Evolutionary conservation across 2,797 vertebrate genomes (phyloP).

Genomic region (Geotrypetes seraphini): DNA sequence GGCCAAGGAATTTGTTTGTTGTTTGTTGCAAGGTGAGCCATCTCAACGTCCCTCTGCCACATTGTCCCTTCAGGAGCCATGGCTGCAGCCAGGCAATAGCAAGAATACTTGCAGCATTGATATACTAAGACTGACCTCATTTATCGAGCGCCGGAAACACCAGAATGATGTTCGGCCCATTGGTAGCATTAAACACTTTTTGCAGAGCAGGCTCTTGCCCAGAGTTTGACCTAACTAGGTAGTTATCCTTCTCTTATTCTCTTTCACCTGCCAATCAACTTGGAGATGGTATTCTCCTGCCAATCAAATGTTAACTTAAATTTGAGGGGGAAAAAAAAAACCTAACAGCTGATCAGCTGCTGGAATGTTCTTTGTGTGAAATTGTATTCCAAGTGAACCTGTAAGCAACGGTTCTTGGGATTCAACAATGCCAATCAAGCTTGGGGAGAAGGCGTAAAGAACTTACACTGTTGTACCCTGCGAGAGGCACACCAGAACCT

Average conservation of each 20-base stretch:
- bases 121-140: constrained; percentile 87
- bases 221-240: constrained; percentile 61
- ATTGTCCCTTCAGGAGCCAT: constrained; percentile 82
- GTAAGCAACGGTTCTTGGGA: constrained; percentile 37
- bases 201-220: constrained; percentile 85
- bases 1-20: constrained; percentile 84
- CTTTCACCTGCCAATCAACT: constrained; percentile 71
- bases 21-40: constrained; percentile 79
- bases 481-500: constrained; percentile 48
- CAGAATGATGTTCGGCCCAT: constrained; percentile 93
- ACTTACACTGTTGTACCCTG: constrained; percentile 49
- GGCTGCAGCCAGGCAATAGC: constrained; percentile 70
- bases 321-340: constrained; percentile 31
- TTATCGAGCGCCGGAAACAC: constrained; percentile 94
- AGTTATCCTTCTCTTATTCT: constrained; percentile 87
- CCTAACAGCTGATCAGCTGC: constrained; percentile 39
- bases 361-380: constrained; percentile 52
- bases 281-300: constrained; percentile 49
- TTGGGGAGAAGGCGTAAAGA: constrained; percentile 74
- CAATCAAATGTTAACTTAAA: constrained; percentile 62
- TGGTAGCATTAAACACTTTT: constrained; percentile 80
- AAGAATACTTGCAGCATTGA: constrained; percentile 72
- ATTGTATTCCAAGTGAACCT: constrained; percentile 38
- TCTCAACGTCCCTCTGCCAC: constrained; percentile 71
- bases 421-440: constrained; percentile 49